Conservation (phyloP, 2,797 vertebrate species). For the Pagetopsis macropterus region DNA sequence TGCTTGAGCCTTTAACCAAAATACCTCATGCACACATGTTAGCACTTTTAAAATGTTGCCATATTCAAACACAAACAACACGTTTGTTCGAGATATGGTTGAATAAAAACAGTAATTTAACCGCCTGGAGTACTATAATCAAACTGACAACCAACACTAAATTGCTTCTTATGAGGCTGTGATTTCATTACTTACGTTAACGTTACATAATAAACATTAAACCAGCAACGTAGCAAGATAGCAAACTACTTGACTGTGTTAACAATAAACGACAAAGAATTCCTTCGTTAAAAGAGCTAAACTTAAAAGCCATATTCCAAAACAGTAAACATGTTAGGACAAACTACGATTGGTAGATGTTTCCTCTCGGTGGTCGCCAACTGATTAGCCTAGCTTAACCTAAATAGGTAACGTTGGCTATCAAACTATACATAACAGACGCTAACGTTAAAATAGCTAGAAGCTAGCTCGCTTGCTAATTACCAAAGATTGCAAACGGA, state of each 20-base stretch:
- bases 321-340: neutral
- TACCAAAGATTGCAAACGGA: constrained; percentile 17
- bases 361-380: constrained; percentile 40
- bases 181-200: constrained; percentile 44
- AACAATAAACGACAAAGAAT: no score
- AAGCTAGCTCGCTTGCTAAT: constrained; percentile 47
- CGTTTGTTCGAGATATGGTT: neutral
- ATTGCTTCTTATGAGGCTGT: neutral
- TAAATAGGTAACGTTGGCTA: constrained; percentile 58
- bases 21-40: neutral
- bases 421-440: constrained; percentile 66
- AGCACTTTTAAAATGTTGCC: neutral
- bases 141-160: neutral
- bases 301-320: neutral
- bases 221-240: neutral
- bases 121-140: neutral
- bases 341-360: constrained; percentile 15
- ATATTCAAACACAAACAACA: neutral
- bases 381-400: constrained; percentile 75
- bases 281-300: neutral
- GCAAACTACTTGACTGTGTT: neutral
- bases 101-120: neutral
- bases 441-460: constrained; percentile 33
- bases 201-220: constrained; percentile 60
- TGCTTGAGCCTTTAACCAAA: neutral